Evolutionary conservation across 2,888 invertebrate species (phyloP), one percentile per base, ranked within the genome.

Genomic region (Myopa tessellatipennis): DNA sequence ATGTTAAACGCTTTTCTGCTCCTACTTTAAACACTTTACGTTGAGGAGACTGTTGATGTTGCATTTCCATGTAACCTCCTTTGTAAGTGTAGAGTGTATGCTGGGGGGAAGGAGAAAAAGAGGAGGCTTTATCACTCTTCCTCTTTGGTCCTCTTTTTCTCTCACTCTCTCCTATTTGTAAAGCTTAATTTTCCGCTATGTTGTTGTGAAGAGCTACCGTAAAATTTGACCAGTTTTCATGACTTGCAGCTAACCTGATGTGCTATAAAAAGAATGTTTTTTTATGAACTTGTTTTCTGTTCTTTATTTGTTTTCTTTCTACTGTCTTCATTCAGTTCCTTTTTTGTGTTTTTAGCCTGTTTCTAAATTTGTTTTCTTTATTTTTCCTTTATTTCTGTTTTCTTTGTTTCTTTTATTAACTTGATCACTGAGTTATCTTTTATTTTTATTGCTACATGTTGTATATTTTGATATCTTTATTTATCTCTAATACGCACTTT

Each of bases 341-440:
- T 65, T 6, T 61, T 61, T 61, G n/a, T 65, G 12, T 65, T 36
- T 36, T 36, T 65, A 65, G 50, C 26, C 52, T 52, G 18, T 63
- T 63, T 38, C 26, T 12, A 18, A 52, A 8, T 50, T 50, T 50
- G 36, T 74, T 26, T 4, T 60, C 45, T 65, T 63, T n/a, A 16
- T 7, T 26, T 36, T 65, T 52, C 14, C 69, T 76, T 60, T 68
- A 38, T 18, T 50, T 38, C 34, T 6, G 69, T 76, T 77, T 74
- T 68, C 77, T 77, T 78, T 26, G 60, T 74, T 65, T 78, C 63
- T 61, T n/a, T 61, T 76, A 76, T 74, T 61, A 72, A 78, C 68
- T 79, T 79, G 78, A 78, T 82, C 74, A 80, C 79, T 78, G 78
- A 77, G 74, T 81, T 74, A 55, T 52, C 18, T n/a, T 38, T 14